Percentiles rank a stretch among this genome's conserved stretches.
phyloP scores from a whole-genome alignment of 2,113 vertebrate species.

The Daboia siamensis region DNA sequence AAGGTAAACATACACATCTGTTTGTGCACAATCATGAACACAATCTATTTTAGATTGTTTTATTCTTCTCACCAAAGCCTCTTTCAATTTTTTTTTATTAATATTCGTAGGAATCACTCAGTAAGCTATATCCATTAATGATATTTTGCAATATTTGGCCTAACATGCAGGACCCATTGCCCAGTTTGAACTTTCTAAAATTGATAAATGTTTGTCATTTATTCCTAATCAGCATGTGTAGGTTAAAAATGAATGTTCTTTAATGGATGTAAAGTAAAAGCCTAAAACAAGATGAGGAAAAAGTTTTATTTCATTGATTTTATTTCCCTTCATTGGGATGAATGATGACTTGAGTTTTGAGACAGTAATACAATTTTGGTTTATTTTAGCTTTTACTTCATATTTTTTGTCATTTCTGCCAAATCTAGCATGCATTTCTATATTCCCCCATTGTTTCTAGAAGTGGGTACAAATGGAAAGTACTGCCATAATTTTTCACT shows the following conservation, averaged over 20 bases:
- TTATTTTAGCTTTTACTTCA: slow-evolving; percentile 34
- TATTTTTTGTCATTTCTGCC: slow-evolving; percentile 6
- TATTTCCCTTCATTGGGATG: slow-evolving; percentile 31
- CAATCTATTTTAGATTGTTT: neutral
- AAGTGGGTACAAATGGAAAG: slow-evolving; percentile 7
- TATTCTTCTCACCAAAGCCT: neutral
- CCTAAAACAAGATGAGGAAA: slow-evolving; percentile 17
- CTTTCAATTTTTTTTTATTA: neutral
- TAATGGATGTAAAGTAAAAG: slow-evolving; percentile 17
- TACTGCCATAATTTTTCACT: slow-evolving; percentile 25
- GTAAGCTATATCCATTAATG: neutral
- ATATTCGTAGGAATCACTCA: neutral
- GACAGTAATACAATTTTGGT: slow-evolving; percentile 30
- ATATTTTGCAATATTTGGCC: slow-evolving; percentile 6
- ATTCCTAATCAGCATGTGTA: neutral
- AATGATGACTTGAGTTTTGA: slow-evolving; percentile 35
- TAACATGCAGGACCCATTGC: neutral
- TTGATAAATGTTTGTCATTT: slow-evolving; percentile 17
- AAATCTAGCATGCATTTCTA: neutral
- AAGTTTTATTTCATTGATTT: slow-evolving; percentile 33
- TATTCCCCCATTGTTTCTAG: slow-evolving; percentile 25
- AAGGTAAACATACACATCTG: neutral
- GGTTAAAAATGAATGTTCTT: neutral
- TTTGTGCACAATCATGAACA: neutral
- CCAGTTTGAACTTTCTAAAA: neutral